Evolutionary conservation across 2,113 vertebrate species (phyloP).

Genomic region (Alouatta palliata): DNA sequence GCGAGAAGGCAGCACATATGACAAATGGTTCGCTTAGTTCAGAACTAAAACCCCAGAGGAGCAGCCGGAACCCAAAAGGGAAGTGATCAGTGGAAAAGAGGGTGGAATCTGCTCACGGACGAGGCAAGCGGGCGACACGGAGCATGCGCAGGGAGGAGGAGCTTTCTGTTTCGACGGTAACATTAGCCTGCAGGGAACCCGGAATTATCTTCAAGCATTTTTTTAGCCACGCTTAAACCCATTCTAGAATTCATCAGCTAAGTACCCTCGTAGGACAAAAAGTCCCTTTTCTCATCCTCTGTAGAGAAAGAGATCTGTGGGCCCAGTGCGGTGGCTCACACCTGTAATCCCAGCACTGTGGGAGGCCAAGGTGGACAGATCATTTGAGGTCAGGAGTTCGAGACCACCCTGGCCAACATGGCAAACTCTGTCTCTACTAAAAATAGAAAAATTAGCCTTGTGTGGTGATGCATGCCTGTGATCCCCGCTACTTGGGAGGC

Average conservation of each 20-base stretch:
- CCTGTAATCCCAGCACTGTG: too few relatives aligned
- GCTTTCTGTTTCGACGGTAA: not conserved
- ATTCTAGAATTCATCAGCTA: not conserved
- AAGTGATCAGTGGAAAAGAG: fast-evolving
- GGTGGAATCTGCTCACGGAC: fast-evolving
- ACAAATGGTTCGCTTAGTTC: not conserved
- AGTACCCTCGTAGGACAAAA: not conserved
- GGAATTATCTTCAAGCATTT: not conserved
- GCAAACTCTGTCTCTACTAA: too few relatives aligned
- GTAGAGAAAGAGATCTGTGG: not conserved
- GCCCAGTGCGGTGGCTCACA: fast-evolving
- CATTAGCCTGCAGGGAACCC: not conserved
- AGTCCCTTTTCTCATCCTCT: not conserved
- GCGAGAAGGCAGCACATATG: not conserved
- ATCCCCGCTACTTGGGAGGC: too few relatives aligned
- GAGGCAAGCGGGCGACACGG: not conserved
- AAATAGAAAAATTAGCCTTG: too few relatives aligned
- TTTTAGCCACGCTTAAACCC: not conserved
- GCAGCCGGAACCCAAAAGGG: not conserved
- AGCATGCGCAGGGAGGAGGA: not conserved
- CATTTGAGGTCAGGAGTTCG: too few relatives aligned
- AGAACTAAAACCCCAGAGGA: not conserved
- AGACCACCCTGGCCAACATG: too few relatives aligned
- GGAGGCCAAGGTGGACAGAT: too few relatives aligned
- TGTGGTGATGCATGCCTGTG: too few relatives aligned